A percentile compares a stretch with the other conserved stretches of the same genome.
These are phyloP conservation scores for Girardinus metallicus DNA, from an alignment of 2,797 vertebrate genomes.

Conservation along the genomic window DNA sequence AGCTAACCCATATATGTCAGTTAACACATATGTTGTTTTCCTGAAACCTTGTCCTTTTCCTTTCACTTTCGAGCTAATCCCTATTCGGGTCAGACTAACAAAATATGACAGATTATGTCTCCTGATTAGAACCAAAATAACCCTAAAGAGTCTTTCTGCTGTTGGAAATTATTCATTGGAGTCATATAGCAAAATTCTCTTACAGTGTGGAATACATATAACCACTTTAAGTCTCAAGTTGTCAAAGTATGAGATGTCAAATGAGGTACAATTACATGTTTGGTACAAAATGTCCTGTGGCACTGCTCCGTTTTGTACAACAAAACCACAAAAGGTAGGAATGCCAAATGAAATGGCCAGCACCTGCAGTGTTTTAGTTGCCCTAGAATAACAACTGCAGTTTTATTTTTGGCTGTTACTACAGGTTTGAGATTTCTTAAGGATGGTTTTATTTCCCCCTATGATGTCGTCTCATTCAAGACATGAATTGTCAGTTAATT, in stretches of 20 bases:
- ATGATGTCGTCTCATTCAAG: slow-evolving; percentile 36
- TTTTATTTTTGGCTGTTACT: background rate
- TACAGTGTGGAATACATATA: background rate
- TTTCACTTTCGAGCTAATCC: background rate
- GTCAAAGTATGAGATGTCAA: background rate
- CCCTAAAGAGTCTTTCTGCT: background rate
- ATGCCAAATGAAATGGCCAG: background rate
- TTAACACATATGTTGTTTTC: background rate
- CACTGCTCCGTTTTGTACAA: background rate
- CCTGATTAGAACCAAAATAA: background rate
- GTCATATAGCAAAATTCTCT: background rate
- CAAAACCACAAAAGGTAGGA: background rate
- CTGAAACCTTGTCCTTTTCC: background rate
- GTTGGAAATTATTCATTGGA: background rate
- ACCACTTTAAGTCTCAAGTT: background rate
- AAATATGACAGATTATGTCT: background rate
- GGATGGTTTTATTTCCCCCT: background rate
- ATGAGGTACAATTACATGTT: background rate
- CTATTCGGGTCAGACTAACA: background rate
- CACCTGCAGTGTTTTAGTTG: background rate
- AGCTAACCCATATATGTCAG: background rate
- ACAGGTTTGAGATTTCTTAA: background rate
- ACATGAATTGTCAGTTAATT: slow-evolving; percentile 43
- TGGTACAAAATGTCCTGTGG: background rate
- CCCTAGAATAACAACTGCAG: background rate